phyloP scores from a whole-genome alignment of 2,113 vertebrate genomes.

The Takifugu flavidus region DNA sequence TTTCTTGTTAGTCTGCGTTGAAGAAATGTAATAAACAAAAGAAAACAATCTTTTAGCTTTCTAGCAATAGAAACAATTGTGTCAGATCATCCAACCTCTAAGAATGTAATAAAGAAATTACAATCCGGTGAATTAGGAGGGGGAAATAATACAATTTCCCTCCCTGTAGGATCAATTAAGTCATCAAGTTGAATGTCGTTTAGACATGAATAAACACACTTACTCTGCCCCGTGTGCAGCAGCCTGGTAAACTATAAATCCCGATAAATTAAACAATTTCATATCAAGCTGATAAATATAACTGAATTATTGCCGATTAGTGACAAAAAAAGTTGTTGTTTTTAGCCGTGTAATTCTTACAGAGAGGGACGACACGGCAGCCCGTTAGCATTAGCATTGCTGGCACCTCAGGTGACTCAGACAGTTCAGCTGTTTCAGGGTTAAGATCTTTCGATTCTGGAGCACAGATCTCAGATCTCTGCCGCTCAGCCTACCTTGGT shows the following conservation, averaged over 20 bases:
- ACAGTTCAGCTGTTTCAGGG: too few species aligned
- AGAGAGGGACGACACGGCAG: constrained; percentile 12
- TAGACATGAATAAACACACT: background rate
- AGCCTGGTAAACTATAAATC: constrained; percentile 6
- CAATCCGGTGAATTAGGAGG: background rate
- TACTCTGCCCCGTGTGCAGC: background rate
- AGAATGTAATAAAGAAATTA: background rate
- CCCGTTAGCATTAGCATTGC: constrained; percentile 7
- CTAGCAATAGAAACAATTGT: background rate
- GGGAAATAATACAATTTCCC: background rate
- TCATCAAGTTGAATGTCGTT: constrained; percentile 1
- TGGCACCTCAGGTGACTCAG: too few species aligned
- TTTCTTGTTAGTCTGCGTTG: background rate
- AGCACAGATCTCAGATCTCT: background rate
- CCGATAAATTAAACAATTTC: constrained; percentile 17
- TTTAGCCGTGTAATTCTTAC: constrained; percentile 8
- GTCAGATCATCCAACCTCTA: background rate
- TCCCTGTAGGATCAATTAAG: background rate
- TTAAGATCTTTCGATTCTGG: too few species aligned
- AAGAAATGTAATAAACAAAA: background rate
- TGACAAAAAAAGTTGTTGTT: background rate
- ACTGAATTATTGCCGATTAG: constrained; percentile 8
- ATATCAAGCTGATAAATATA: constrained; percentile 27
- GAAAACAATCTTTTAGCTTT: background rate
- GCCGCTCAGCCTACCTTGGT: background rate